phyloP scores from a whole-genome alignment of 2,113 vertebrate species.

The Elephas maximus region DNA sequence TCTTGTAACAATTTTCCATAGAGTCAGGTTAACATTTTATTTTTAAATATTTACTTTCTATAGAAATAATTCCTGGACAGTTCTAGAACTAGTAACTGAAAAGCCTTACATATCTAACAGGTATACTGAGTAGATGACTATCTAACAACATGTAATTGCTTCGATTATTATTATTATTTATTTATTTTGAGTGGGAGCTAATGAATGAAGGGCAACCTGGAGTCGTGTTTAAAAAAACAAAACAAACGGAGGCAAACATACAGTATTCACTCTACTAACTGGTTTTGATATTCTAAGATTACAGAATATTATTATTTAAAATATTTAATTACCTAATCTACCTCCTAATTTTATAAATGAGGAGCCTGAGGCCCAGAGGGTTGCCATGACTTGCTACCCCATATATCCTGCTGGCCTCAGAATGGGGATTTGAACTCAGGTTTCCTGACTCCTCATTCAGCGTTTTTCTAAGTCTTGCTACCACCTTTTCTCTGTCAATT shows the following conservation, averaged over 20 bases:
- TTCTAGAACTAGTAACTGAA: not conserved
- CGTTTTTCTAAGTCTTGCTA: not conserved
- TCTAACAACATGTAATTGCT: not conserved
- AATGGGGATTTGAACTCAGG: not conserved
- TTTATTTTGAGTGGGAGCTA: not conserved
- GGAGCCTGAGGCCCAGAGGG: not conserved
- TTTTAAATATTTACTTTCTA: constrained; percentile 28
- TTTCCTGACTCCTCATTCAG: not conserved
- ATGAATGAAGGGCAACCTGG: not conserved
- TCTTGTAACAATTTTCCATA: not conserved
- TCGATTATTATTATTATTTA: not conserved
- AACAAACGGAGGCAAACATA: not conserved
- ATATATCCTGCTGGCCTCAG: not conserved
- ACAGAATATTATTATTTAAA: not conserved
- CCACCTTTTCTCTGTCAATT: not conserved
- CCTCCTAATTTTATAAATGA: not conserved
- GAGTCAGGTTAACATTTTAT: not conserved
- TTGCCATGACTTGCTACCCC: not conserved
- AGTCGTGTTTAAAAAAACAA: not conserved
- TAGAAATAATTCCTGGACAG: not conserved
- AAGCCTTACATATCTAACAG: not conserved
- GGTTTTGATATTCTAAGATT: not conserved
- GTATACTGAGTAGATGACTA: not conserved
- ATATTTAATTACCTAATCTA: not conserved
- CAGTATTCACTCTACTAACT: not conserved